Conservation (phyloP, 2,888 invertebrate genomes). For the Rosalia funebris region DNA sequence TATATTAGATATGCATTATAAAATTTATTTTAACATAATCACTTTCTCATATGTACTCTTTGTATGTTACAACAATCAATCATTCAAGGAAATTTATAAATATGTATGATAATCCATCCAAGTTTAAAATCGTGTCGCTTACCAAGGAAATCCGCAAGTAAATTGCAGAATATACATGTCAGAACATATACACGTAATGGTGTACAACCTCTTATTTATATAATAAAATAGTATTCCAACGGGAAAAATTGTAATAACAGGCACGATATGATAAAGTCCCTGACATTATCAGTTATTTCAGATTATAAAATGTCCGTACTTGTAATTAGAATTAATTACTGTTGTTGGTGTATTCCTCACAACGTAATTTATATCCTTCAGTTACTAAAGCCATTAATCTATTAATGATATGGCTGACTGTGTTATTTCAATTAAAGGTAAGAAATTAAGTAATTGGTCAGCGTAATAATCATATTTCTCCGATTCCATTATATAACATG, state of each 20-base stretch:
- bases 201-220: background rate
- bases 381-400: conserved; percentile 4
- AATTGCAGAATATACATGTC: background rate
- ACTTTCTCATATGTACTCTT: no score
- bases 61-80: no score
- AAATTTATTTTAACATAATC: no score
- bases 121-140: no score
- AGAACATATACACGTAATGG: background rate
- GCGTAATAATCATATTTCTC: background rate
- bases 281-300: conserved; percentile 20
- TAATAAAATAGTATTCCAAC: background rate
- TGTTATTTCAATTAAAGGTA: conserved; percentile 4
- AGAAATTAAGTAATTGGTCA: conserved; percentile 10
- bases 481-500: background rate
- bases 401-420: background rate
- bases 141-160: background rate
- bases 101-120: no score
- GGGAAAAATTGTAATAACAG: conserved; percentile 12
- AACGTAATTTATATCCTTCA: conserved; percentile 8
- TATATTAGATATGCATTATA: no score
- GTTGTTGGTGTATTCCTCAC: background rate
- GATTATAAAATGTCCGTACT: conserved; percentile 21
- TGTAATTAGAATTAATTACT: conserved; percentile 19
- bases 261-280: conserved; percentile 18
- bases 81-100: no score